phyloP scores from a whole-genome alignment of 2,797 vertebrate genomes.

The Melanotaenia parkinsoni region DNA sequence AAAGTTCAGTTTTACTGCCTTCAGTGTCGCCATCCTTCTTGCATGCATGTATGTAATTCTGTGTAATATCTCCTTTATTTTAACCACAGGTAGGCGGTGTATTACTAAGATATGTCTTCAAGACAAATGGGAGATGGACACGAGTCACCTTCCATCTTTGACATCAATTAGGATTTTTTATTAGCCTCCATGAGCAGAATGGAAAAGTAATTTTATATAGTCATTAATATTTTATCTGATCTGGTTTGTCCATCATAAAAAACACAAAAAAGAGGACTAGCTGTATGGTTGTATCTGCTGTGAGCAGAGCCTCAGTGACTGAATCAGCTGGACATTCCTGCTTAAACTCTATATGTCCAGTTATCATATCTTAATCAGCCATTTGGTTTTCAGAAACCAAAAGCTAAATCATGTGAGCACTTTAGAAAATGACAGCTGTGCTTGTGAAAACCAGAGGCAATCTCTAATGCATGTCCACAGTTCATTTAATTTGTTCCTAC shows the following conservation, averaged over 20 bases:
- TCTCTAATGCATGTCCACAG: constrained; percentile 56
- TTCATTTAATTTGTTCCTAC: constrained; percentile 59
- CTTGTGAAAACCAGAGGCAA: constrained; percentile 43
- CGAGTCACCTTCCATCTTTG: background rate
- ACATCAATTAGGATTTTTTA: background rate
- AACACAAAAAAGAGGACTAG: background rate
- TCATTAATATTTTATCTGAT: background rate
- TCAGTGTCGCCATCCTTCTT: too few relatives aligned
- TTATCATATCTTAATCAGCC: constrained; percentile 34
- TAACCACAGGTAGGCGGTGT: background rate
- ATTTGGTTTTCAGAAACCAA: constrained; percentile 2
- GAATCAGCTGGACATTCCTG: background rate
- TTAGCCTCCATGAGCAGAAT: background rate
- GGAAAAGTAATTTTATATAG: background rate
- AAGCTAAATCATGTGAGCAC: constrained; percentile 9
- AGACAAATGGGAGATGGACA: background rate
- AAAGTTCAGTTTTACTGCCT: background rate
- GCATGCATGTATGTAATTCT: background rate
- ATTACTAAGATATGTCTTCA: background rate
- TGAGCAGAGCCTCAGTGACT: background rate
- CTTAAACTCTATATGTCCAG: background rate
- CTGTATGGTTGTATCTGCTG: background rate
- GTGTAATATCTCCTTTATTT: background rate
- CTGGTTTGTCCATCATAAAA: background rate
- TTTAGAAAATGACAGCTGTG: constrained; percentile 58